phyloP scores from a whole-genome alignment of 2,113 vertebrate genomes.

The Stictonetta naevosa region DNA sequence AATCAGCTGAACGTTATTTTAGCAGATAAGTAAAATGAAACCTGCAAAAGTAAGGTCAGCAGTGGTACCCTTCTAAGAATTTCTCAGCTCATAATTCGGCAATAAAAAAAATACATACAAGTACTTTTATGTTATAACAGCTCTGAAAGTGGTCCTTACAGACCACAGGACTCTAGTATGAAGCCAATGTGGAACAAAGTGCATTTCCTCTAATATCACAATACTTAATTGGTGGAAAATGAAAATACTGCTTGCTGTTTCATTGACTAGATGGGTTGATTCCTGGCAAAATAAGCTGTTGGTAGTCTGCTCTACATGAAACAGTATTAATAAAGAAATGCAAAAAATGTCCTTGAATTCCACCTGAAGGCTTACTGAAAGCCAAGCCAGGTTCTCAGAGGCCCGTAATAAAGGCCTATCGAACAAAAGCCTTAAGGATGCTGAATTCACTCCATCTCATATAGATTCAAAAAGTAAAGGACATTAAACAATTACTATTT shows the following conservation, averaged over 20 bases:
- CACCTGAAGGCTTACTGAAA: slow-evolving; percentile 15
- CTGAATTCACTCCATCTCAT: neutral
- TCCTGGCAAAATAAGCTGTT: neutral
- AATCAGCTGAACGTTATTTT: slow-evolving; percentile 3
- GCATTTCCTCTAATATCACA: neutral
- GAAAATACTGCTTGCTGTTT: neutral
- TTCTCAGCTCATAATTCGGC: neutral
- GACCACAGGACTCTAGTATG: neutral
- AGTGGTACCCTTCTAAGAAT: neutral
- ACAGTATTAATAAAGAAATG: neutral
- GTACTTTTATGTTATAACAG: neutral
- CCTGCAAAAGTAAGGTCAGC: slow-evolving; percentile 5
- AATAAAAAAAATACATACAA: neutral
- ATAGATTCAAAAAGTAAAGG: neutral
- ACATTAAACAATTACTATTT: neutral
- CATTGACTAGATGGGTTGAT: neutral
- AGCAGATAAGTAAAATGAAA: slow-evolving; percentile 7
- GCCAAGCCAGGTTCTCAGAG: neutral
- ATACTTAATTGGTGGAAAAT: neutral
- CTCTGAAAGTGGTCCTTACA: neutral
- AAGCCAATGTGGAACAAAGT: neutral
- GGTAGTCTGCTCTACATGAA: neutral
- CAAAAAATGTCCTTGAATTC: neutral
- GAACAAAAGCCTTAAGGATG: neutral
- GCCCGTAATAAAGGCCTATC: accelerated